These are phyloP conservation scores for Smutsia gigantea DNA, from an alignment of 2,797 vertebrate species.

Conservation along the genomic window DNA sequence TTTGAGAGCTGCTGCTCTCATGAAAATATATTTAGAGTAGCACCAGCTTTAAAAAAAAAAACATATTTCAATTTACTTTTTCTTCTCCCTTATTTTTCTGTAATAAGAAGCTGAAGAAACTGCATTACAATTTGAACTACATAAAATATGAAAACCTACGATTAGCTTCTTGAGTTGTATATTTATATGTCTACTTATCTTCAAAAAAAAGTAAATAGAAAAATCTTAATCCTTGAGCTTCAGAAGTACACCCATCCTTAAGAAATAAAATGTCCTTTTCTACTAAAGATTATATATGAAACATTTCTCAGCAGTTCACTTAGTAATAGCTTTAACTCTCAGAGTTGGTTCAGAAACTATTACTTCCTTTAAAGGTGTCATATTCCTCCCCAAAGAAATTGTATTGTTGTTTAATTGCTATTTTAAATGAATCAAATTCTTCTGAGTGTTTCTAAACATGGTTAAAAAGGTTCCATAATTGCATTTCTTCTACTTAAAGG, in stretches of 20 bases:
- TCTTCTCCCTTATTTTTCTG: conserved; percentile 50
- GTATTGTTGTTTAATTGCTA: not conserved
- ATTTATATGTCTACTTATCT: not conserved
- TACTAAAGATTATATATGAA: not conserved
- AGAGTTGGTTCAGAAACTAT: not conserved
- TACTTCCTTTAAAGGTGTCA: not conserved
- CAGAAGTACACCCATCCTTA: not conserved
- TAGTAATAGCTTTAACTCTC: not conserved
- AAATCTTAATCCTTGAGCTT: not conserved
- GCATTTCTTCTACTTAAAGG: conserved; percentile 15
- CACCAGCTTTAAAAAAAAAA: not conserved
- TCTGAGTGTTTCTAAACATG: conserved; percentile 35
- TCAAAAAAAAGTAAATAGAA: not conserved
- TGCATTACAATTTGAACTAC: not conserved
- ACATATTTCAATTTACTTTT: not conserved
- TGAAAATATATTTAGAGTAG: conserved; percentile 15
- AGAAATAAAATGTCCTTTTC: not conserved
- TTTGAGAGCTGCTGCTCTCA: not conserved
- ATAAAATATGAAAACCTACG: not conserved
- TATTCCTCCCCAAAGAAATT: not conserved
- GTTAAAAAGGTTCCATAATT: conserved; percentile 39
- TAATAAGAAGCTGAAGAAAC: not conserved
- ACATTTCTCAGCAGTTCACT: not conserved
- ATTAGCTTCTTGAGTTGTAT: not conserved
- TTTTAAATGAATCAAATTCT: conserved; percentile 44